Base-by-base conservation (phyloP, 1,140 invertebrate genomes). In the Plutomurus gul region DNA sequence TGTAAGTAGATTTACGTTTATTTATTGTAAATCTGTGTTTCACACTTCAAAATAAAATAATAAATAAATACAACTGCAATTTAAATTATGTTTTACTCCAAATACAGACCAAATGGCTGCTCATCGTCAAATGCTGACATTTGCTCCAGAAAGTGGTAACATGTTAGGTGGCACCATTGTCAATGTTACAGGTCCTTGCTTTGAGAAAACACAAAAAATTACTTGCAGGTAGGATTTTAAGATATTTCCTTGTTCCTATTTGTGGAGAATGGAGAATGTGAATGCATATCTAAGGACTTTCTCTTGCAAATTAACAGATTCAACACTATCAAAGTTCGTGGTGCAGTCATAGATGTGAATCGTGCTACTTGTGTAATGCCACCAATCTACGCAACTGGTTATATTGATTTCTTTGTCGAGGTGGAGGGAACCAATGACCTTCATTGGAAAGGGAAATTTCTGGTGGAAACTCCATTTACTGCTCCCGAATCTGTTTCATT, bases 131-230 rank as follows among this genome's bases (percentile, higher is more conserved):
- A 92, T 92, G 0, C 86, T 97, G 30, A 91, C 94, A 71, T 96
- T 97, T 85, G 94, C 96, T 0, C 95, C 96, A 0, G 94, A 97
- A 86, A 95, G 93, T 85, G 95, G 96, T 18, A 96, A 96, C 86
- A 98, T 98, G 96, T 87, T 98, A 56, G 96, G 96, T 3, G 96
- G 96, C 10, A 96, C 95, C 0, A 91, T 97, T 51, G 95, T 98
- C 4, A 97, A 98, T 85, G 94, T 98, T 30, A 97, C 96, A 0
- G 96, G 96, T 0, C 96, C 96, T 10, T 98, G 96, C 86, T 95
- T 96, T 84, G 88, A 90, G 65, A 89, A 89, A 0, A 89, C 89
- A 18, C 89, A 92, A 78, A 91, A 93, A 81, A 90, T 97, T 16
- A 91, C 89, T 40, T 96, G 95, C 84, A 87, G 87, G 85, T 90